Conservation (phyloP, 2,888 invertebrate genomes). For the Stenoptilia bipunctidactyla region DNA sequence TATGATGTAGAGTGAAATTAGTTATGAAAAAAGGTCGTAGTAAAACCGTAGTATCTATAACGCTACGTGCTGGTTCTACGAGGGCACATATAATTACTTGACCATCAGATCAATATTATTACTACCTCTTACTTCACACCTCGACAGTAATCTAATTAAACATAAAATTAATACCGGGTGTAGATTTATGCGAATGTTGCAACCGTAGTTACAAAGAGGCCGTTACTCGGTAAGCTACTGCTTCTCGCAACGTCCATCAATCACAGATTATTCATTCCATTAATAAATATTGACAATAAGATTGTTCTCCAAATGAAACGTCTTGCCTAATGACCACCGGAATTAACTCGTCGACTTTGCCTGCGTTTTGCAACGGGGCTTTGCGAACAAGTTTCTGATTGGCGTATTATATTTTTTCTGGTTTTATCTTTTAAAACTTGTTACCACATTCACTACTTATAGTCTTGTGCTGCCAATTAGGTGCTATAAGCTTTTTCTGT, state of each 20-base stretch:
- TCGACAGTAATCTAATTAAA: slow-evolving; percentile 43
- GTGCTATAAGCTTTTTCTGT: too few species aligned
- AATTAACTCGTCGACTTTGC: slow-evolving; percentile 9
- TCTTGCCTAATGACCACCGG: slow-evolving; percentile 28
- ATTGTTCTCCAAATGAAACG: slow-evolving; percentile 34
- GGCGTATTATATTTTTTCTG: not conserved
- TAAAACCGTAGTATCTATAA: too few species aligned
- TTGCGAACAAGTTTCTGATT: slow-evolving; percentile 3
- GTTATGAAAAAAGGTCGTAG: too few species aligned
- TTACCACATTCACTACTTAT: too few species aligned
- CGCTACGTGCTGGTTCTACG: too few species aligned
- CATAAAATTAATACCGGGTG: slow-evolving; percentile 42
- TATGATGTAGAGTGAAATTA: too few species aligned
- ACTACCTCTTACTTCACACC: too few species aligned
- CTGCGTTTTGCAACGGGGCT: slow-evolving; percentile 11
- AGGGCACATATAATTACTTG: too few species aligned
- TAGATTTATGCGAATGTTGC: slow-evolving; percentile 31
- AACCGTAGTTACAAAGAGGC: slow-evolving; percentile 11
- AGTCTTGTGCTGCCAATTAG: too few species aligned
- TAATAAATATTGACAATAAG: slow-evolving; percentile 59
- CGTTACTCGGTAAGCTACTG: slow-evolving; percentile 31
- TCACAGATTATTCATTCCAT: slow-evolving; percentile 42
- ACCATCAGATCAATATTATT: too few species aligned
- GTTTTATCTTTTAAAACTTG: too few species aligned
- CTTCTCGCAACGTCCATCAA: slow-evolving; percentile 49